phyloP scores from a whole-genome alignment of 37 sponge, comb jelly and placozoan species.

The Aplysina aerophoba region DNA sequence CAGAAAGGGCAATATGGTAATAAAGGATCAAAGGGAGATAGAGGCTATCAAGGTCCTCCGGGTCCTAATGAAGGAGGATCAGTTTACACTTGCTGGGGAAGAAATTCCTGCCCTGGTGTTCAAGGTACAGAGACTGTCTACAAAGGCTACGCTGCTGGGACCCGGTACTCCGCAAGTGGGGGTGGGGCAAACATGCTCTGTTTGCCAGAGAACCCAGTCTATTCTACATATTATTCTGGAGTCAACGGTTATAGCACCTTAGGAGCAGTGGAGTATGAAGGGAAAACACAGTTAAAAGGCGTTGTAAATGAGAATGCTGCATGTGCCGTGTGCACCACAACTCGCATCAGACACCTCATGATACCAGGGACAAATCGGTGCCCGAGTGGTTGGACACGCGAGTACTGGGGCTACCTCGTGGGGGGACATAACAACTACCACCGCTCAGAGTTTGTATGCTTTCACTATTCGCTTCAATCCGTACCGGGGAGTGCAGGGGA shows the following conservation, averaged over 20 bases:
- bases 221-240: background rate
- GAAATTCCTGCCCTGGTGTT: constrained; percentile 7
- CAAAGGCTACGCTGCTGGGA: constrained; percentile 27
- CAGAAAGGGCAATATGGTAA: background rate
- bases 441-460: constrained; percentile 1
- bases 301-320: background rate
- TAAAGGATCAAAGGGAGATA: too few species aligned
- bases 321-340: background rate
- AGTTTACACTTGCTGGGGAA: constrained; percentile 34
- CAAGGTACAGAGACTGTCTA: background rate
- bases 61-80: too few species aligned
- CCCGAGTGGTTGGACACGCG: background rate
- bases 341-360: background rate
- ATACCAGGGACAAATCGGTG: constrained; percentile 10
- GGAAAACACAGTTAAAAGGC: background rate
- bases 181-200: constrained; percentile 20
- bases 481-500: background rate
- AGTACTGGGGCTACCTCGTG: constrained; percentile 25
- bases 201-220: constrained; percentile 13
- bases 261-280: constrained; percentile 15
- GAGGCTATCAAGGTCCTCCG: too few species aligned
- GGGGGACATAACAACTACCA: background rate
- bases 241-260: background rate
- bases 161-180: background rate
- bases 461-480: background rate